Base-by-base conservation (phyloP, 2,888 invertebrate genomes). In the Nomada ferruginata region DNA sequence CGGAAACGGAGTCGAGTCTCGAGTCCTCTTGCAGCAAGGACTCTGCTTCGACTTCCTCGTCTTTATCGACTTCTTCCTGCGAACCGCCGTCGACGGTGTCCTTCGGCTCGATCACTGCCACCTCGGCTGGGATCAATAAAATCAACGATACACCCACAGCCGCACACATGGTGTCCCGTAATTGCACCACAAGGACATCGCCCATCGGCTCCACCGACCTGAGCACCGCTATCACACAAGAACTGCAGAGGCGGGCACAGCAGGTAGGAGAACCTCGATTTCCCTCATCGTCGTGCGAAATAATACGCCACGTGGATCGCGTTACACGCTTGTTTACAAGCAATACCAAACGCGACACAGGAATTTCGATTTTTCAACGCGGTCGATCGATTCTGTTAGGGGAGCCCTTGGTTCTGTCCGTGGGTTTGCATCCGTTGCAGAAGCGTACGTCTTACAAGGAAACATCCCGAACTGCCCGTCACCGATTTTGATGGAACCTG, bases 201-300 rank as follows among this genome's bases (percentile, higher is more conserved):
- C 90, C 91, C 11, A 87, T 90, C 65, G 91, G 91, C 68, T 92
- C 91, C 88, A 93, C 95, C 87, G 95, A 95, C 91, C 94, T 97
- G 71, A 95, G 96, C 80, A 96, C 96, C 93, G 96, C 96, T 90
- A 96, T 97, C 90, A 95, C 95, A 83, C 95, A 96, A 92, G 97
- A 97, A 93, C 94, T 96, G 77, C 95, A 96, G 91, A 95, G 96
- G 93, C 94, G 96, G 92, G 95, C 95, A 84, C 96, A 96, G 95
- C 93, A 92, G 92, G 96, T 96, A 91, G n/a, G 55, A 52, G 18
- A 47, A 26, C 3, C 42, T n/a, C 63, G 52, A 23, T 42, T 66
- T 50, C 63, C 53, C n/a, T 26, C 18, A 20, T 36, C 26, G 7
- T 9, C 20, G 29, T 29, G 52, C 47, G 11, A 57, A 59, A 59